Evolutionary conservation across 2,888 invertebrate species (phyloP).

Genomic region (Pollenia angustigena): DNA sequence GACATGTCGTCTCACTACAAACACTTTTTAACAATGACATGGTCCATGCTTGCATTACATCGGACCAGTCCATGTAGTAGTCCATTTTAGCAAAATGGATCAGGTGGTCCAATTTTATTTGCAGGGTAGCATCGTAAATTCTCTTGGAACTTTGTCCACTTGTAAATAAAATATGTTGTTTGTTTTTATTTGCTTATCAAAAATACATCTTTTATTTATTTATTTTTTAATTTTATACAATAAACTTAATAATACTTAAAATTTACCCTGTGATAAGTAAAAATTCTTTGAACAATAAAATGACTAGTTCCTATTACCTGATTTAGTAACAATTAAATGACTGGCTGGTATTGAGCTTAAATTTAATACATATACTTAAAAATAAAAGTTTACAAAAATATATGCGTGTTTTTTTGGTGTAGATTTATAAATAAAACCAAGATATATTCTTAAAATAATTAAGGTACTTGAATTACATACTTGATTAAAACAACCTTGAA

Average conservation of each 20-base stretch:
- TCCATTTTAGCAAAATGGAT: too few species aligned
- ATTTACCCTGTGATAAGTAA: conserved; percentile 34
- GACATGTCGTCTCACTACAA: too few species aligned
- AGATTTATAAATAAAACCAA: conserved; percentile 4
- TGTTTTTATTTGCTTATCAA: conserved; percentile 59
- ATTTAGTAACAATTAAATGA: conserved; percentile 61
- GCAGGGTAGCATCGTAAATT: too few species aligned
- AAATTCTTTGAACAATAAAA: conserved; percentile 62
- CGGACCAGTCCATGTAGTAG: too few species aligned
- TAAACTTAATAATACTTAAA: conserved; percentile 63
- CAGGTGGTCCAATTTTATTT: too few species aligned
- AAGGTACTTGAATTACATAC: conserved; percentile 67
- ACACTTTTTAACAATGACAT: too few species aligned
- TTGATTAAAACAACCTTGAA: conserved; percentile 53
- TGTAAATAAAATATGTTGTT: not conserved
- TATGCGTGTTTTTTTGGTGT: conserved; percentile 24
- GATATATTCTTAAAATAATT: conserved; percentile 37
- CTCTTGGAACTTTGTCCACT: too few species aligned
- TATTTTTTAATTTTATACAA: conserved; percentile 41
- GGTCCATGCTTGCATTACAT: too few species aligned
- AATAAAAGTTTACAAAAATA: conserved; percentile 65
- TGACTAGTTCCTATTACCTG: conserved; percentile 69
- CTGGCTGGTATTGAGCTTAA: not conserved
- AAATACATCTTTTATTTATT: conserved; percentile 46
- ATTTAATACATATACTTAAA: conserved; percentile 38